phyloP scores from a whole-genome alignment of 2,888 invertebrate species.

The Malachius bipustulatus region DNA sequence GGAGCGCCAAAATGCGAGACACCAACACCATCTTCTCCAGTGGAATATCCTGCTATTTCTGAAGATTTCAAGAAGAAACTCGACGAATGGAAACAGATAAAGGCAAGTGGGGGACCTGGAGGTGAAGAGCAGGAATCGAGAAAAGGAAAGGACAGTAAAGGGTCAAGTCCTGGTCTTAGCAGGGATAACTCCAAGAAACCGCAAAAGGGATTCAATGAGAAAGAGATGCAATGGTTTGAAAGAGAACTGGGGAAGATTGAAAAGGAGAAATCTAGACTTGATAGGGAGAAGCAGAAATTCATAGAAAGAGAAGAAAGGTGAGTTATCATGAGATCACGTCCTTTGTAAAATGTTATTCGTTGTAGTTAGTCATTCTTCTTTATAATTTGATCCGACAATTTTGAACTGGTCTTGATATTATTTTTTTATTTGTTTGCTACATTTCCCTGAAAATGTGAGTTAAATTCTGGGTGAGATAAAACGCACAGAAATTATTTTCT shows the following conservation, averaged over 20 bases:
- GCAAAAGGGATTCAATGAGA: constrained; percentile 36
- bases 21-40: constrained; percentile 30
- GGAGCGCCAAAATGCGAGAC: constrained; percentile 26
- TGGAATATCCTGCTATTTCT: constrained; percentile 55
- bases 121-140: constrained; percentile 18
- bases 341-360: too few relatives aligned
- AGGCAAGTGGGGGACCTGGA: constrained; percentile 39
- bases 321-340: too few relatives aligned
- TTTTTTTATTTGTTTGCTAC: too few relatives aligned
- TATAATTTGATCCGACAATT: too few relatives aligned
- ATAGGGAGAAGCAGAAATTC: constrained; percentile 49
- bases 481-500: too few relatives aligned
- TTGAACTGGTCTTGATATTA: too few relatives aligned
- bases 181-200: constrained; percentile 33
- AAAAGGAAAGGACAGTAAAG: constrained; percentile 24
- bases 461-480: too few relatives aligned
- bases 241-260: constrained; percentile 47
- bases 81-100: constrained; percentile 76
- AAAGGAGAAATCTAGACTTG: constrained; percentile 47
- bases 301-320: constrained; percentile 52
- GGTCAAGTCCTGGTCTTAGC: constrained; percentile 31
- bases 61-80: constrained; percentile 76
- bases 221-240: constrained; percentile 46
- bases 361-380: too few relatives aligned
- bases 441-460: too few relatives aligned